Evolutionary conservation across 2,113 vertebrate genomes (phyloP).

Genomic region (Podiceps cristatus): DNA sequence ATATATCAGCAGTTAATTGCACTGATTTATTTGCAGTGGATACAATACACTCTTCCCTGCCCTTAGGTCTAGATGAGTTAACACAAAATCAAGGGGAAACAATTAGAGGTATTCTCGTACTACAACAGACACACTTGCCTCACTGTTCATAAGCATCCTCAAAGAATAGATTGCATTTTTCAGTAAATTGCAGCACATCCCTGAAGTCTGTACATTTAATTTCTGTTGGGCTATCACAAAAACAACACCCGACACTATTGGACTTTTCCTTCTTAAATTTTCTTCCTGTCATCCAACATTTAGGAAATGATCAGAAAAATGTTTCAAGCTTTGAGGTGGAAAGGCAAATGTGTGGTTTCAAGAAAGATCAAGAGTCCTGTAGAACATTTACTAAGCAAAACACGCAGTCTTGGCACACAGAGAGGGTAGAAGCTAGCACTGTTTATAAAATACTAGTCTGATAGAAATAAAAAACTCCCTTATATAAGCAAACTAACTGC

Average conservation of each 20-base stretch:
- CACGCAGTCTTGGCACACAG: not conserved
- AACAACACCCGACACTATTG: not conserved
- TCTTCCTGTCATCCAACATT: not conserved
- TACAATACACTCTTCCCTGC: not conserved
- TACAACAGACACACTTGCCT: not conserved
- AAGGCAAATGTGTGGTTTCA: not conserved
- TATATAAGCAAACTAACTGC: not conserved
- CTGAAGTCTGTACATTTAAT: not conserved
- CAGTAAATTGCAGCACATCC: not conserved
- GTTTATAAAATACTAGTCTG: not conserved
- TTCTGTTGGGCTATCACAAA: not conserved
- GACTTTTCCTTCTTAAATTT: not conserved
- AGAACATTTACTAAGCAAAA: not conserved
- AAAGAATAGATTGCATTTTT: not conserved
- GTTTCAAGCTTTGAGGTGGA: not conserved
- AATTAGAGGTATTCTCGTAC: not conserved
- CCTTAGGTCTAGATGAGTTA: conserved; percentile 6
- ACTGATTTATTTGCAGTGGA: conserved; percentile 36
- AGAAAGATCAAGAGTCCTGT: not conserved
- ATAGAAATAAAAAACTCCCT: not conserved
- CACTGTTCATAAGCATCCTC: not conserved
- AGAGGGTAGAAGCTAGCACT: not conserved
- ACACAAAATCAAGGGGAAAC: conserved; percentile 5
- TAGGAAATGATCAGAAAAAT: not conserved
- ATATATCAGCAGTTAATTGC: conserved; percentile 29